Percentiles rank a stretch among this genome's conserved stretches.
Evolutionary conservation across 1,140 invertebrate species (phyloP).

Genomic region (Centruroides sculpturatus): DNA sequence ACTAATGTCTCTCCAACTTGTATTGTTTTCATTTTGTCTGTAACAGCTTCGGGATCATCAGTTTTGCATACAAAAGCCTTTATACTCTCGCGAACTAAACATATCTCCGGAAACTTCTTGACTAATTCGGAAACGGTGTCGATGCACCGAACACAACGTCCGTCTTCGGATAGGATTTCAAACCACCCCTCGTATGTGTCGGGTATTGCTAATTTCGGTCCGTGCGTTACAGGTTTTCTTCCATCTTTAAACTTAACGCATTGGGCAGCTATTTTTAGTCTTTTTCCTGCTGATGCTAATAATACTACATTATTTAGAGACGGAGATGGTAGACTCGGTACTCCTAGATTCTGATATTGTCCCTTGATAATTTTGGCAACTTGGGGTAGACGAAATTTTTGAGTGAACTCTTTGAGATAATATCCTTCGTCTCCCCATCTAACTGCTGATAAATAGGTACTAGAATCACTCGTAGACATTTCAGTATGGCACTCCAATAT

Average conservation of each 20-base stretch:
- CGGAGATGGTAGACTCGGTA: conserved; percentile 66
- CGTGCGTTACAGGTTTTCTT: conserved; percentile 50
- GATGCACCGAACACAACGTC: conserved; percentile 70
- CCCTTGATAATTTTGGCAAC: conserved; percentile 84
- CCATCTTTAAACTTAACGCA: conserved; percentile 77
- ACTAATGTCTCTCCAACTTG: conserved; percentile 59
- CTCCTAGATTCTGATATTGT: conserved; percentile 74
- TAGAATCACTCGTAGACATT: conserved; percentile 10
- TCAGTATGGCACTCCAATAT: background rate
- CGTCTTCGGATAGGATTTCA: conserved; percentile 84
- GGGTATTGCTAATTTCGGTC: conserved; percentile 71
- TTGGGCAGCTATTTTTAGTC: conserved; percentile 68
- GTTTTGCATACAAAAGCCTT: conserved; percentile 43
- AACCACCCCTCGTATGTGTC: conserved; percentile 82
- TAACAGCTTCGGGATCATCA: conserved; percentile 40
- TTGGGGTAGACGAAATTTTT: conserved; percentile 59
- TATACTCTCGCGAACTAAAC: conserved; percentile 69
- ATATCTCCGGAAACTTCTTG: conserved; percentile 56
- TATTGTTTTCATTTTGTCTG: conserved; percentile 55
- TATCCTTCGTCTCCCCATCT: conserved; percentile 67
- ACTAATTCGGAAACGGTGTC: conserved; percentile 71
- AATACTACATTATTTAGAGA: conserved; percentile 67
- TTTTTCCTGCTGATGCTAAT: conserved; percentile 62
- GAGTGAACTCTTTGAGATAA: conserved; percentile 63
- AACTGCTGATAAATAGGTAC: conserved; percentile 21